Conservation (phyloP, 1,140 invertebrate species). For the Drosophila bocki region DNA sequence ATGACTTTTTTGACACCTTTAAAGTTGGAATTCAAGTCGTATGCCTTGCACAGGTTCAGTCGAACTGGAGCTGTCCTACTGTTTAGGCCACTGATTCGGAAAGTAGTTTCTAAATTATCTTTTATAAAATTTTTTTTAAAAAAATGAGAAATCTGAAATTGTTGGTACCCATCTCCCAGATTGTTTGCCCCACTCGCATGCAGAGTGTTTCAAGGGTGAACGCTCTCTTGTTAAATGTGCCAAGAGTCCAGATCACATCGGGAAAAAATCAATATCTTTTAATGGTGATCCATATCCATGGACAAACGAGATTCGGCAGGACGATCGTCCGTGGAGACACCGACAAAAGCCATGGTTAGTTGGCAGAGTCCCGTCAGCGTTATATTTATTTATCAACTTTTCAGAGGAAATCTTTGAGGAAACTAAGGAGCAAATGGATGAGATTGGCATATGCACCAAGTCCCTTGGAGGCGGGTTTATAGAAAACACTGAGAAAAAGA, state of each 20-base stretch:
- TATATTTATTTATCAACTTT: neutral
- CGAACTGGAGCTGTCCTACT: neutral
- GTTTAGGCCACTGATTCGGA: constrained; percentile 7
- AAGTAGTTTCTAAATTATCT: constrained; percentile 16
- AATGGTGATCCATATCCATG: constrained; percentile 21
- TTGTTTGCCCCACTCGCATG: neutral
- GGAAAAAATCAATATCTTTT: constrained; percentile 27
- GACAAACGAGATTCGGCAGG: constrained; percentile 12
- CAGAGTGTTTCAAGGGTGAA: constrained; percentile 16
- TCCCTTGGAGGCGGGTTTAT: constrained; percentile 25
- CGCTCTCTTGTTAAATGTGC: constrained; percentile 28
- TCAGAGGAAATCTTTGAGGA: constrained; percentile 17
- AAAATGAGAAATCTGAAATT: constrained; percentile 19
- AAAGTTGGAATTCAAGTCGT: neutral
- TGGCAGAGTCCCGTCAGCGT: no score
- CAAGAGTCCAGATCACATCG: constrained; percentile 9
- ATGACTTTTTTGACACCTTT: neutral
- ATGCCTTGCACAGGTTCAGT: neutral
- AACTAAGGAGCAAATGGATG: constrained; percentile 11
- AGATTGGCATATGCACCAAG: constrained; percentile 22
- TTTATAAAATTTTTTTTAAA: neutral
- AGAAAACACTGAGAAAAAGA: constrained; percentile 10
- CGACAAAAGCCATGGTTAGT: constrained; percentile 12
- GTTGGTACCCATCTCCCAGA: constrained; percentile 11
- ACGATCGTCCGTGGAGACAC: constrained; percentile 17